Conservation (phyloP, 2,797 vertebrate species). For the Myotis pilosus region DNA sequence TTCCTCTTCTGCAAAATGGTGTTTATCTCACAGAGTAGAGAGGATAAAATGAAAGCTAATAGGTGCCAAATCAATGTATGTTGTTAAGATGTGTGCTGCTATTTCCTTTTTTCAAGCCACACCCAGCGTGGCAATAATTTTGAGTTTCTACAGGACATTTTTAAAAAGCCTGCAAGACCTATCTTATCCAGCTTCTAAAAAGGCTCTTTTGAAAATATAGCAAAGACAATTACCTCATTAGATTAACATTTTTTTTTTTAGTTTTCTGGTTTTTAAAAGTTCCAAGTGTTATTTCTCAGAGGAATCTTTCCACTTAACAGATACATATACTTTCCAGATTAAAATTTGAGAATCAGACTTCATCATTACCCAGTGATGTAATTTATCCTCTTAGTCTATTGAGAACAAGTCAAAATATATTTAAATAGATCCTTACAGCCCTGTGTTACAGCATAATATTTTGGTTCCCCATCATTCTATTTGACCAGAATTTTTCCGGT, state of each 20-base stretch:
- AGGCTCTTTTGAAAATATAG: neutral
- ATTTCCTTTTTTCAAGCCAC: neutral
- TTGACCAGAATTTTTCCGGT: slow-evolving; percentile 37
- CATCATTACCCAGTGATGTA: slow-evolving; percentile 5
- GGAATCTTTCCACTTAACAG: slow-evolving; percentile 39
- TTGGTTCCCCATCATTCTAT: slow-evolving; percentile 42
- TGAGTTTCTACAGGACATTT: neutral
- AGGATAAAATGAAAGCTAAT: slow-evolving; percentile 14
- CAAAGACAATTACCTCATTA: slow-evolving; percentile 26
- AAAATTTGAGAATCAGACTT: slow-evolving; percentile 43
- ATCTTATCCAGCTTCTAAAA: slow-evolving; percentile 37
- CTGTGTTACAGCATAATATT: slow-evolving; percentile 39
- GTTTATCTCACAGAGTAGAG: neutral
- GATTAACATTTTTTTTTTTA: neutral
- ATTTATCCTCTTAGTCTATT: slow-evolving; percentile 13
- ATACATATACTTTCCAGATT: slow-evolving; percentile 27
- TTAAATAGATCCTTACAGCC: slow-evolving; percentile 30
- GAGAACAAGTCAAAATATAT: slow-evolving; percentile 38
- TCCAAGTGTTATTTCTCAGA: slow-evolving; percentile 37
- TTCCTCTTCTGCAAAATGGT: neutral
- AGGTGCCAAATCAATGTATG: neutral
- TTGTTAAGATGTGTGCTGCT: slow-evolving; percentile 7
- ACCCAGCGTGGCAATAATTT: slow-evolving; percentile 24
- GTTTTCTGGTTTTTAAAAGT: slow-evolving; percentile 52
- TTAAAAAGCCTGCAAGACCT: neutral